These are phyloP conservation scores for Temnothorax curvispinosus DNA, from an alignment of 1,140 invertebrate species.

Conservation along the genomic window DNA sequence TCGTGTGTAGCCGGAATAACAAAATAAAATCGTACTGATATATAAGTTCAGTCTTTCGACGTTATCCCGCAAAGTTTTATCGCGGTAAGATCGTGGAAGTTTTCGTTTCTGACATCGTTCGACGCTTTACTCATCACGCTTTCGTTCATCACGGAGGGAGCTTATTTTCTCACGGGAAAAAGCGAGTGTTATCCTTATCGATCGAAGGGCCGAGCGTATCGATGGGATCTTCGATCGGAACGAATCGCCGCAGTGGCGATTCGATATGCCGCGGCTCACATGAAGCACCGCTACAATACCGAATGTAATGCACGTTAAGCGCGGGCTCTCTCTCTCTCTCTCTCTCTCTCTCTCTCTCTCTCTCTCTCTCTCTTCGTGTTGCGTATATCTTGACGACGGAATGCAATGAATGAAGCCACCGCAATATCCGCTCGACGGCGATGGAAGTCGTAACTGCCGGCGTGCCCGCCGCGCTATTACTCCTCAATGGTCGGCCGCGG, in stretches of 20 bases:
- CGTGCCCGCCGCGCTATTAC: constrained; percentile 20
- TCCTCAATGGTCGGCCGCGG: constrained; percentile 39
- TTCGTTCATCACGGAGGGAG: not conserved
- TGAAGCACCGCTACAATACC: not conserved
- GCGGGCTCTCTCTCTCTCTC: too few relatives aligned
- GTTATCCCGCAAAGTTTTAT: not conserved
- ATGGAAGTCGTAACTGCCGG: constrained; percentile 37
- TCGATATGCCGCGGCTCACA: constrained; percentile 6
- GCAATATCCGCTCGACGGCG: not conserved
- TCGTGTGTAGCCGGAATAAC: not conserved
- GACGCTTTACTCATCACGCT: not conserved
- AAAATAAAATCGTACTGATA: constrained; percentile 1
- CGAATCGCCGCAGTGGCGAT: constrained; percentile 21
- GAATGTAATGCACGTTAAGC: constrained; percentile 23
- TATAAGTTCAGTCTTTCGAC: not conserved
- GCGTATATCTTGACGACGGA: constrained; percentile 20
- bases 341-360: too few relatives aligned
- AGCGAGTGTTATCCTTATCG: not conserved
- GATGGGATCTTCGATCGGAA: constrained; percentile 15
- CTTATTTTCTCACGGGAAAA: not conserved
- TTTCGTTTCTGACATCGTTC: not conserved
- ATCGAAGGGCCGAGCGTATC: not conserved
- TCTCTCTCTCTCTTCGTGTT: not conserved
- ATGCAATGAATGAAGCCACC: constrained; percentile 24
- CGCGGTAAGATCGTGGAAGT: not conserved